These are phyloP conservation scores for Luidia sarsii DNA, from an alignment of 53 echinoderm and acorn worm genomes.

Conservation along the genomic window DNA sequence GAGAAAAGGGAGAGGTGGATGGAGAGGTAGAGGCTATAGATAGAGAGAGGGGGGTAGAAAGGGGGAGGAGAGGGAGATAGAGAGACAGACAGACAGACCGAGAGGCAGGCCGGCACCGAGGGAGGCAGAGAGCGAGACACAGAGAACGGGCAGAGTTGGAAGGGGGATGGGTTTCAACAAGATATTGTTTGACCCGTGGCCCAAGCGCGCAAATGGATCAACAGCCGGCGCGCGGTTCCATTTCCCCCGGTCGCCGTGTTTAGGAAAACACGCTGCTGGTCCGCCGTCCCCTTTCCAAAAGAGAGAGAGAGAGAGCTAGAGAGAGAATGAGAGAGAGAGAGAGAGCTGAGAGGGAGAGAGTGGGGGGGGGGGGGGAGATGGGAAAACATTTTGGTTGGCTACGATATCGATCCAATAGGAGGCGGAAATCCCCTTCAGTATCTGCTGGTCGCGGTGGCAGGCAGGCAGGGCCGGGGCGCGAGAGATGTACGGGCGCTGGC, in stretches of 20 bases:
- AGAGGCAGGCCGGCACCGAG: not conserved
- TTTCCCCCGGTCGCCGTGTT: conserved; percentile 30
- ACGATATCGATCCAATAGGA: conserved; percentile 49
- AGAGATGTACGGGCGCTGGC: not conserved
- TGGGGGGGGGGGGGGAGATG: too few relatives aligned
- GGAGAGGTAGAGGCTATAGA: too few relatives aligned
- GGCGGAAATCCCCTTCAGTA: conserved; percentile 50
- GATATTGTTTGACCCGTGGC: conserved; percentile 17
- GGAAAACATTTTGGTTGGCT: conserved; percentile 41
- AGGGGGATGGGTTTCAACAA: not conserved
- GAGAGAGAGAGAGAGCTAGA: too few relatives aligned
- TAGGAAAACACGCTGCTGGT: conserved; percentile 36
- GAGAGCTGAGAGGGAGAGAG: too few relatives aligned
- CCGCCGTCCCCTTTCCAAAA: too few relatives aligned
- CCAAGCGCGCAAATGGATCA: conserved; percentile 15
- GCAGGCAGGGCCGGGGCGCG: not conserved
- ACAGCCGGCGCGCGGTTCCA: conserved; percentile 30
- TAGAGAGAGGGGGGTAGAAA: too few relatives aligned
- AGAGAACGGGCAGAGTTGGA: not conserved
- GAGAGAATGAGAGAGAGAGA: too few relatives aligned
- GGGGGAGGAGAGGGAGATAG: too few relatives aligned
- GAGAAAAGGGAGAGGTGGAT: too few relatives aligned
- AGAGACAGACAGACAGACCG: not conserved
- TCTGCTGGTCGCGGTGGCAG: not conserved
- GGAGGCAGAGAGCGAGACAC: not conserved